Percentiles rank a stretch among this genome's conserved stretches.
phyloP scores from a whole-genome alignment of 2,797 vertebrate genomes.

The Thripadectes ignobilis region DNA sequence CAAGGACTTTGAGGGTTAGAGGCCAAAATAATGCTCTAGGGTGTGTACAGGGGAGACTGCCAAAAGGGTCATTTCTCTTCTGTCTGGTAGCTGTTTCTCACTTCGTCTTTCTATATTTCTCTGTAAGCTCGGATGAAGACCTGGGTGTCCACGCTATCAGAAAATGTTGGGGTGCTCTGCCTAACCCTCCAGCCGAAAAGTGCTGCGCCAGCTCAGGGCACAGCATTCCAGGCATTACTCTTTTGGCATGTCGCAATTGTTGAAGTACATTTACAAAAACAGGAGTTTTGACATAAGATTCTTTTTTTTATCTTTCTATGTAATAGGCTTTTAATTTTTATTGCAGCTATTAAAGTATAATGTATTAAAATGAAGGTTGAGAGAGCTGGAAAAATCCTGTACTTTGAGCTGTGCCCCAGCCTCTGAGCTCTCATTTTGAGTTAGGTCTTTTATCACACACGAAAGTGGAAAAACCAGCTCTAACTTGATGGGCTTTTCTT shows the following conservation, averaged over 20 bases:
- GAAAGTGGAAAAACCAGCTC: conserved; percentile 8
- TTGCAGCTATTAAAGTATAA: not conserved
- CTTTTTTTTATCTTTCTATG: not conserved
- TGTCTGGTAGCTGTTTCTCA: not conserved
- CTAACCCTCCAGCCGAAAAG: rapidly evolving
- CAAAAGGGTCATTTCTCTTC: not conserved
- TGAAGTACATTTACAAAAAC: not conserved
- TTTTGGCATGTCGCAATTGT: not conserved
- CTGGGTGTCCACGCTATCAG: not conserved
- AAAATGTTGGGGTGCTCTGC: not conserved
- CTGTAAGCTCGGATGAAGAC: not conserved
- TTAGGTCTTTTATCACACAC: not conserved
- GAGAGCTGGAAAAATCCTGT: not conserved
- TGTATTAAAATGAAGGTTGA: not conserved
- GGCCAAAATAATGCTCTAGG: not conserved
- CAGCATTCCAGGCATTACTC: not conserved
- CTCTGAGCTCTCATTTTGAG: not conserved
- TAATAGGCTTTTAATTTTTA: not conserved
- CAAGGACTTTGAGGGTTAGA: not conserved
- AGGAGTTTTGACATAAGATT: not conserved
- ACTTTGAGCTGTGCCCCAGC: not conserved
- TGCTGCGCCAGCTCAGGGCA: not conserved
- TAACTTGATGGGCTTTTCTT: not conserved
- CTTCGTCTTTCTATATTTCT: not conserved
- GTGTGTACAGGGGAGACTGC: not conserved